phyloP scores from a whole-genome alignment of 2,113 vertebrate species.

The Junco hyemalis region DNA sequence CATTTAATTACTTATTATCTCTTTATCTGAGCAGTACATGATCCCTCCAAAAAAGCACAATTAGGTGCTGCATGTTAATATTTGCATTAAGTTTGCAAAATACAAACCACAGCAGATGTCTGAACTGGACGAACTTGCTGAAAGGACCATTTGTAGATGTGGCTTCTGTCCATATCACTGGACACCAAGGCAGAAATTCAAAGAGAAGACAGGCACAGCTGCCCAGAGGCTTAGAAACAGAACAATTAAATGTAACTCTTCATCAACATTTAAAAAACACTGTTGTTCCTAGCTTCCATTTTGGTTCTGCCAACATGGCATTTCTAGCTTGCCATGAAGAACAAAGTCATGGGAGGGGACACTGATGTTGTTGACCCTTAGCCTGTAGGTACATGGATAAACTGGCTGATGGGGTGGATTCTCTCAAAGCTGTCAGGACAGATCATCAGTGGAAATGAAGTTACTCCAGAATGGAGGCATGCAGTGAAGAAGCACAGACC shows the following conservation, averaged over 20 bases:
- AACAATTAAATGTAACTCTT: background rate
- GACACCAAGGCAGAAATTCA: background rate
- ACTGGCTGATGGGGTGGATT: background rate
- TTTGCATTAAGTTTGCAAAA: background rate
- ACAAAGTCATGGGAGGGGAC: background rate
- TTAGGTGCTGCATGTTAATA: background rate
- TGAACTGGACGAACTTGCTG: background rate
- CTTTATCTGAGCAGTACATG: background rate
- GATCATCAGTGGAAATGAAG: background rate
- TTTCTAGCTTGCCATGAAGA: background rate
- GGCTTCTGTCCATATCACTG: background rate
- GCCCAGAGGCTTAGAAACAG: background rate
- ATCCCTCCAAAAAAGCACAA: background rate
- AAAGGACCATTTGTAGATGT: background rate
- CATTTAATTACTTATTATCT: background rate
- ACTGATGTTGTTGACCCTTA: background rate
- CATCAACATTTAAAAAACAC: background rate
- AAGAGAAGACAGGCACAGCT: background rate
- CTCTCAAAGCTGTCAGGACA: background rate
- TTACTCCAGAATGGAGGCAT: background rate
- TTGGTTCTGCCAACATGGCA: background rate
- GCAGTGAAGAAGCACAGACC: background rate
- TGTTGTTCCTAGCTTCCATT: background rate
- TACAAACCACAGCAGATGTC: background rate
- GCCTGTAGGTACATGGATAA: background rate